These are phyloP conservation scores for Melanotus villosus DNA, from an alignment of 2,888 invertebrate genomes.

Conservation along the genomic window DNA sequence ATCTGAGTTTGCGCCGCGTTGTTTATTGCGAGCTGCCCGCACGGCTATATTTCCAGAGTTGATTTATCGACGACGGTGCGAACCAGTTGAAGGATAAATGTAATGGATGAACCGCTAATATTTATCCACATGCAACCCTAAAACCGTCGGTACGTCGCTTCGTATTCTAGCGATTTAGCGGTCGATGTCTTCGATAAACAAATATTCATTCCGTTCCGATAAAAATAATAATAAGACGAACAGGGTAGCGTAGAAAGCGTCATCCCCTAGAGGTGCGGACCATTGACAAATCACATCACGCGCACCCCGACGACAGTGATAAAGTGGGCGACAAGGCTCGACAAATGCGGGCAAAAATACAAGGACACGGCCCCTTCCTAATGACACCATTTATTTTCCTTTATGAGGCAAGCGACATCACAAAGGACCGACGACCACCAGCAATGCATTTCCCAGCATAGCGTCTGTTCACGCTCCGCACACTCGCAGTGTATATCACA, in stretches of 20 bases:
- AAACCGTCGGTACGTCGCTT: background rate
- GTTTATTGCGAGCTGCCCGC: constrained; percentile 62
- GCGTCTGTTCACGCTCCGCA: constrained; percentile 59
- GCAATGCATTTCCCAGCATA: constrained; percentile 61
- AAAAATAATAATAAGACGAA: constrained; percentile 36
- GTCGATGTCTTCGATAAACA: no score
- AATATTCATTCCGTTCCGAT: constrained; percentile 13
- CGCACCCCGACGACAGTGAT: constrained; percentile 66
- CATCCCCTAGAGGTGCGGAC: constrained; percentile 46
- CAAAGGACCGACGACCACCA: constrained; percentile 64
- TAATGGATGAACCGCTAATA: constrained; percentile 63
- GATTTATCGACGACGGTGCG: constrained; percentile 63
- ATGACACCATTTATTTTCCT: constrained; percentile 69
- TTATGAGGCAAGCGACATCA: constrained; percentile 67
- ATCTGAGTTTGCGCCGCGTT: constrained; percentile 65
- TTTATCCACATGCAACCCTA: constrained; percentile 52
- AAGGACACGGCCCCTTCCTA: constrained; percentile 67
- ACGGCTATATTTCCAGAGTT: constrained; percentile 52
- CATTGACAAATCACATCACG: constrained; percentile 62
- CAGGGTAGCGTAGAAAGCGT: background rate
- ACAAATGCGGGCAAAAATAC: constrained; percentile 68
- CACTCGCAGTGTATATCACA: constrained; percentile 50
- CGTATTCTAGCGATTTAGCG: background rate
- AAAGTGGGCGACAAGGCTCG: constrained; percentile 66
- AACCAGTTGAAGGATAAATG: constrained; percentile 64